Evolutionary conservation across 2,797 vertebrate genomes (phyloP), one percentile per base, ranked within the genome.

Genomic region (Hydrolagus colliei): DNA sequence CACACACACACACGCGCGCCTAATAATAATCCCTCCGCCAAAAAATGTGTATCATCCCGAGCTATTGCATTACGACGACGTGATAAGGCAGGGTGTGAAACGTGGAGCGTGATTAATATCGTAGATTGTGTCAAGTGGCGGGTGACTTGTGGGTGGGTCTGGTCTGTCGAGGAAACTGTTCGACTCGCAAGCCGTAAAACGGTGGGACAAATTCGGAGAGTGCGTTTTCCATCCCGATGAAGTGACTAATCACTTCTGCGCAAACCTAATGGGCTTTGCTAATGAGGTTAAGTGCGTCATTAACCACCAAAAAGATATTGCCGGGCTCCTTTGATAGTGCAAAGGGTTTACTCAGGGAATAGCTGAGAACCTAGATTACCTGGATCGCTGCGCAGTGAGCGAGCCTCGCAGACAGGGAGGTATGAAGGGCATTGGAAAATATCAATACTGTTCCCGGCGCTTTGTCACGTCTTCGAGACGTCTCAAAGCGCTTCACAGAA

Each of bases 281-380:
- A 80, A 80, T 80, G 22, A 63, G 62, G 62, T 80, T 80, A 67
- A 80, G 78, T 27, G 68, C 65, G 35, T 82, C 79, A 82, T 82
- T 82, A 82, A 67, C 63, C 79, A 67, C 32, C 79, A 67, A 65
- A 82, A 82, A 82, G 79, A 82, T 79, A 62, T 62, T 22, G 77
- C 59, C 63, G 78, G 67, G 32, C 79, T 82, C 35, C 35, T 22
- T 80, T 67, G 32, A 67, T 82, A 35, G 20, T 68, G 62, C 20
- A 11, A 32, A 68, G 35, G 35, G 67, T 67, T 82, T 82, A 82
- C 20, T 82, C 27, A 16, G 27, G 79, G 63, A 82, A 35, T 41
- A 65, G 18, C 32, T 63, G 79, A 68, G 65, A 27, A 27, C 35
- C 68, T 1, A 27, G 10, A 20, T 6, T 35, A 10, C 63, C 52